Evolutionary conservation across 2,797 vertebrate species (phyloP).

Genomic region (Hippopotamyrus pictus): DNA sequence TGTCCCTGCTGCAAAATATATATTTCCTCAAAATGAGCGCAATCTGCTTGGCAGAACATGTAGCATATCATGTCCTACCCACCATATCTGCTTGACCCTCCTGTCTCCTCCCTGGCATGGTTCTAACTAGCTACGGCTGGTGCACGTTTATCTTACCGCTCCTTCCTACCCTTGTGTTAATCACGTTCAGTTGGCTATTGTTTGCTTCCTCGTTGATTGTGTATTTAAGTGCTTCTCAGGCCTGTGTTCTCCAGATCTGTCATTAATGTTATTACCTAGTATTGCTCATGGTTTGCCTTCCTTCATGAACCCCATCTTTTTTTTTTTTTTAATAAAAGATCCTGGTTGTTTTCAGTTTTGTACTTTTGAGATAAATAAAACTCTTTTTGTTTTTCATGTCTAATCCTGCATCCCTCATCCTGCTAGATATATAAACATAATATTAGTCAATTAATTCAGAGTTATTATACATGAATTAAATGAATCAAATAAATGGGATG

Average conservation of each 20-base stretch:
- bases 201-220: neutral
- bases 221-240: neutral
- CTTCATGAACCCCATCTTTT: neutral
- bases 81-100: neutral
- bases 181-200: neutral
- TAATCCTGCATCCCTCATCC: neutral
- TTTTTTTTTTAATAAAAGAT: neutral
- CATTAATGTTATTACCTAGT: neutral
- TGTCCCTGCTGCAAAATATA: slow-evolving; percentile 50
- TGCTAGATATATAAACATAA: neutral
- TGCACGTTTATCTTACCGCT: slow-evolving; percentile 42
- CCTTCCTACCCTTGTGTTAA: neutral
- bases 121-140: slow-evolving; percentile 51
- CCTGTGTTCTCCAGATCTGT: neutral
- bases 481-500: neutral
- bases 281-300: neutral
- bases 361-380: neutral
- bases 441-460: neutral
- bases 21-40: slow-evolving; percentile 57
- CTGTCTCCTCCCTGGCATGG: neutral
- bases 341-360: neutral
- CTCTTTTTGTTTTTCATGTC: neutral
- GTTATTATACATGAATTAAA: neutral
- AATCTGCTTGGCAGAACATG: slow-evolving; percentile 50
- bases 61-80: slow-evolving; percentile 32